Percentiles rank a stretch among this genome's conserved stretches.
Conservation (phyloP, 2,888 invertebrate species). For the Sicus ferrugineus region DNA sequence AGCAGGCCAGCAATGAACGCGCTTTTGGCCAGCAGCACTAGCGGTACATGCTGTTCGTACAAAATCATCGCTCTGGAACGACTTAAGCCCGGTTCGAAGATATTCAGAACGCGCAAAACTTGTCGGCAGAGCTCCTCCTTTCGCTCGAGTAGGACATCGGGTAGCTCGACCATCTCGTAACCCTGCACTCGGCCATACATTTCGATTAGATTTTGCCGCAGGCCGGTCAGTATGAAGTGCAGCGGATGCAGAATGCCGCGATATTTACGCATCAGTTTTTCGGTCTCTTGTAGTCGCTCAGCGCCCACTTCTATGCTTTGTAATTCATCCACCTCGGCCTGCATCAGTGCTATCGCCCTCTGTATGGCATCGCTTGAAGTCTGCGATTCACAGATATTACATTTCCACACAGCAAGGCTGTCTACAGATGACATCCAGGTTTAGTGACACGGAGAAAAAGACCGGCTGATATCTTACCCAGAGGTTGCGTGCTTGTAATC, state of each 20-base stretch:
- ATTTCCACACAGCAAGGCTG: conserved; percentile 55
- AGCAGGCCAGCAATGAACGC: conserved; percentile 71
- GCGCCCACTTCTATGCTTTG: conserved; percentile 70
- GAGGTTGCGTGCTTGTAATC: conserved; percentile 71
- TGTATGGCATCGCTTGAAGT: conserved; percentile 71
- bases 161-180: conserved; percentile 75
- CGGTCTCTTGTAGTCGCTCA: conserved; percentile 72
- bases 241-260: conserved; percentile 78
- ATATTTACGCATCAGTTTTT: conserved; percentile 72
- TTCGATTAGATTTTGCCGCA: conserved; percentile 77
- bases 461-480: conserved; percentile 65
- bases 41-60: conserved; percentile 82
- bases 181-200: conserved; percentile 78
- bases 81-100: conserved; percentile 80
- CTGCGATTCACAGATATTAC: conserved; percentile 70
- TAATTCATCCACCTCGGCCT: conserved; percentile 72
- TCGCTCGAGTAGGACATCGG: conserved; percentile 76
- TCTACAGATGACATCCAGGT: conserved; percentile 42
- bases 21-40: conserved; percentile 75
- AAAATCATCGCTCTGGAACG: conserved; percentile 80
- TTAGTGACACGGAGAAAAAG: background rate
- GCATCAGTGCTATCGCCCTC: conserved; percentile 71
- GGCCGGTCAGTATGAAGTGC: conserved; percentile 74
- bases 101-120: conserved; percentile 73
- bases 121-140: conserved; percentile 78